Base-by-base conservation (phyloP, 2,113 vertebrate genomes). In the Thomomys bottae region DNA sequence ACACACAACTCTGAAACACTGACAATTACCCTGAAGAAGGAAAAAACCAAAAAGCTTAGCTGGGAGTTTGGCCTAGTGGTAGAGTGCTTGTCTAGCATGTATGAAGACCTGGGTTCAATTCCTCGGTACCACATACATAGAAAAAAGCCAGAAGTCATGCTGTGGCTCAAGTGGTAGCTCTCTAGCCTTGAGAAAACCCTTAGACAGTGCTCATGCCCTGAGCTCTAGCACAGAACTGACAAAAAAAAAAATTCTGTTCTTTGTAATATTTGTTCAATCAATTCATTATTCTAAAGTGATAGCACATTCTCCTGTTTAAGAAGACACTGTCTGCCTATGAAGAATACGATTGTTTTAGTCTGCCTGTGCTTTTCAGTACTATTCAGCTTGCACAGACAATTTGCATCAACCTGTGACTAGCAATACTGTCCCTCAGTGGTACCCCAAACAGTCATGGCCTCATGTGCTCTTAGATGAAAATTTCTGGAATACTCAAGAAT, bases 371-470 rank as follows among this genome's bases (percentile, higher is more conserved):
- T 77, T 66, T 45, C 86, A 88, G 0, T 0, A 66, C 88, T 87
- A 92, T 97, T 96, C 97, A 98, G 94, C 90, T 92, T 30, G 76
- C 86, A 88, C 21, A 92, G 93, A 95, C 96, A 95, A 97, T 96
- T 45, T 91, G 94, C 95, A 96, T 97, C 95, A 96, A 98, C 96
- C 95, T 97, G 93, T 23, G 82, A 96, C 96, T 93, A 96, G 96
- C 32, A 96, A 97, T 84, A 91, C 95, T 96, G 96, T 97, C 96
- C 90, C 97, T 96, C 23, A 83, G 75, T 95, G 96, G 97, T 97
- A 96, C 95, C 96, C 97, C 94, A 96, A 94, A 97, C 67, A 97
- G 89, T 83, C 59, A 59, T 64, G 78, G 96, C 92, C 96, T 97
- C 97, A 97, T 75, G 88, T 90, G 89, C 82, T 96, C 96, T 90